These are phyloP conservation scores for Amblyjoppa fuscipennis DNA, from an alignment of 2,888 invertebrate genomes.

Conservation along the genomic window DNA sequence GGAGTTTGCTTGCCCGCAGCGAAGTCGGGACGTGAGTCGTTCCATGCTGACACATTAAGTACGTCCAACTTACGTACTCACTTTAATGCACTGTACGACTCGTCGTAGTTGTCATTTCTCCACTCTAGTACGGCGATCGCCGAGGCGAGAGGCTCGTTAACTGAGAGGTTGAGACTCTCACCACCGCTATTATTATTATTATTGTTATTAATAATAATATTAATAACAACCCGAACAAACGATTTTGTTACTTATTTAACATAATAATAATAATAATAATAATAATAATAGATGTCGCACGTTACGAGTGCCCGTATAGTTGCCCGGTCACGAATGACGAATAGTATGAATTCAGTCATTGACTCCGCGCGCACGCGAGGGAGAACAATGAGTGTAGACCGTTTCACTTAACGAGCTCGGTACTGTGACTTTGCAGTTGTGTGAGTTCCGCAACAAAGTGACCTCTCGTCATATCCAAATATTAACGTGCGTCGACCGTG, in stretches of 20 bases:
- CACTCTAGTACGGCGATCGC: conserved; percentile 59
- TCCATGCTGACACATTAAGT: conserved; percentile 63
- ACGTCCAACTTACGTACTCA: conserved; percentile 35
- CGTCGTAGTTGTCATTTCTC: conserved; percentile 61
- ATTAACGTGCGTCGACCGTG: not conserved
- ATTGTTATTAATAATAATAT: too few species aligned
- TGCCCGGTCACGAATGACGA: conserved; percentile 54
- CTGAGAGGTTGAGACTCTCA: conserved; percentile 37
- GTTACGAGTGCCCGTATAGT: conserved; percentile 10
- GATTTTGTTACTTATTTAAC: too few species aligned
- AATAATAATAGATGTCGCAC: conserved; percentile 23
- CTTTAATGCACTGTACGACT: conserved; percentile 20
- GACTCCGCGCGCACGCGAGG: not conserved
- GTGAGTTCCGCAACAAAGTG: not conserved
- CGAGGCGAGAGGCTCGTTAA: conserved; percentile 68
- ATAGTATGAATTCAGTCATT: conserved; percentile 50
- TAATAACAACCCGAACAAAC: not conserved
- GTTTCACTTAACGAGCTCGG: conserved; percentile 46
- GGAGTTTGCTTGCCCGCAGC: conserved; percentile 26
- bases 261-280: not conserved
- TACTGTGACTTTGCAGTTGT: conserved; percentile 18
- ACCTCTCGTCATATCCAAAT: not conserved
- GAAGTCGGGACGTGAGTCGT: conserved; percentile 30
- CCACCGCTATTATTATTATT: not conserved
- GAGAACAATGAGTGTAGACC: conserved; percentile 46